Base-by-base conservation (phyloP, 2,888 invertebrate species). In the Chloromyia formosa region DNA sequence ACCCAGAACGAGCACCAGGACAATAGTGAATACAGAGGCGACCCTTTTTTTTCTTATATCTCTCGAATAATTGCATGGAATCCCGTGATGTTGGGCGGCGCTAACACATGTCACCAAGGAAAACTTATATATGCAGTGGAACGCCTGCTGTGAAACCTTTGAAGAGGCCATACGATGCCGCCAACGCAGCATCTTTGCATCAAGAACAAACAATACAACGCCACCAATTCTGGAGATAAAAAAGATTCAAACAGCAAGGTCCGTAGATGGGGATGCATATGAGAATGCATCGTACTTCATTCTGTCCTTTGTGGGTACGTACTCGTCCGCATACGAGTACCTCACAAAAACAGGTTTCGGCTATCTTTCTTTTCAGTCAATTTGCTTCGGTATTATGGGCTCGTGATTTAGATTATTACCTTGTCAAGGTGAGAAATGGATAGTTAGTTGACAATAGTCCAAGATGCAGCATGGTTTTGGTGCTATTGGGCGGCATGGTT, bases 71-170 rank as follows among this genome's bases (percentile, higher is more conserved):
- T 74, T 75, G 75, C 75, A 74, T 68, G 77, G 73, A 62, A 77
- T 76, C 42, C 77, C 77, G 77, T 74, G 72, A 75, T 68, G 69
- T 75, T 73, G 77, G 78, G 78, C 77, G 78, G 78, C 78, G 79
- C 77, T 76, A 77, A 77, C 78, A 79, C 78, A 78, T 79, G 79
- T 77, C 78, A 77, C 76, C 77, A 49, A 66, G 71, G 71, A 66
- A 69, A 74, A 35, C 27, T 7, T 35, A 35, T 35, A 7, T 35
- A 35, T 35, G 69, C 74, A 74, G 68, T 35, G 75, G 58, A 71
- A 56, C 56, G 40, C 71, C 56, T 16, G 56, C 58, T 56, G 56
- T 18, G 58, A 7, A 35, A 18, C 58, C 58, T 71, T 71, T 53
- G 54, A 20, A 23, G 40, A 56, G 56, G 18, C 40, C 4, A 18